These are phyloP conservation scores for Hymenochirus boettgeri DNA, from an alignment of 2,113 vertebrate species.

Conservation along the genomic window DNA sequence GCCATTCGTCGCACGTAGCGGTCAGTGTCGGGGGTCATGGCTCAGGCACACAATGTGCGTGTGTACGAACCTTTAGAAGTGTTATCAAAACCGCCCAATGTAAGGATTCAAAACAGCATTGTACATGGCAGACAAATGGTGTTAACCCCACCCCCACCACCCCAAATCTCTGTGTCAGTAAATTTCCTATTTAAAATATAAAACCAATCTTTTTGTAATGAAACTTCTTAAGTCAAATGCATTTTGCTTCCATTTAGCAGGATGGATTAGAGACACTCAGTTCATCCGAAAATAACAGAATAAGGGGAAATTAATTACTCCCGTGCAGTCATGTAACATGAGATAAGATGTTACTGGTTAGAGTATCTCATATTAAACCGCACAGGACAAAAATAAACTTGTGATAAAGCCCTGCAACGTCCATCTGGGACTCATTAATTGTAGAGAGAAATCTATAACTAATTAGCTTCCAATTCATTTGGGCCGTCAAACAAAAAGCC, in stretches of 20 bases:
- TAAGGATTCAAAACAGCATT: too few species aligned
- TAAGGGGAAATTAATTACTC: slow-evolving; percentile 20
- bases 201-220: slow-evolving; percentile 17
- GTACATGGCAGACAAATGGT: too few species aligned
- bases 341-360: slow-evolving; percentile 20
- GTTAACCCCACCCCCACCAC: too few species aligned
- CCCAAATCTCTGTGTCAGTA: too few species aligned
- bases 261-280: not conserved
- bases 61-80: too few species aligned
- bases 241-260: not conserved
- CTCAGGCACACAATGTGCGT: too few species aligned
- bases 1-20: too few species aligned
- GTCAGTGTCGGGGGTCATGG: too few species aligned
- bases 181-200: too few species aligned
- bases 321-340: slow-evolving; percentile 13
- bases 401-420: slow-evolving; percentile 24
- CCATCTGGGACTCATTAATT: slow-evolving; percentile 45
- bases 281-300: not conserved
- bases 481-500: slow-evolving; percentile 56
- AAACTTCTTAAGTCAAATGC: not conserved
- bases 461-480: slow-evolving; percentile 64
- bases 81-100: too few species aligned
- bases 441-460: slow-evolving; percentile 54
- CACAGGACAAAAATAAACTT: slow-evolving; percentile 33
- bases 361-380: slow-evolving; percentile 8